Conservation (phyloP, 2,113 vertebrate genomes). For the Ahaetulla prasina region DNA sequence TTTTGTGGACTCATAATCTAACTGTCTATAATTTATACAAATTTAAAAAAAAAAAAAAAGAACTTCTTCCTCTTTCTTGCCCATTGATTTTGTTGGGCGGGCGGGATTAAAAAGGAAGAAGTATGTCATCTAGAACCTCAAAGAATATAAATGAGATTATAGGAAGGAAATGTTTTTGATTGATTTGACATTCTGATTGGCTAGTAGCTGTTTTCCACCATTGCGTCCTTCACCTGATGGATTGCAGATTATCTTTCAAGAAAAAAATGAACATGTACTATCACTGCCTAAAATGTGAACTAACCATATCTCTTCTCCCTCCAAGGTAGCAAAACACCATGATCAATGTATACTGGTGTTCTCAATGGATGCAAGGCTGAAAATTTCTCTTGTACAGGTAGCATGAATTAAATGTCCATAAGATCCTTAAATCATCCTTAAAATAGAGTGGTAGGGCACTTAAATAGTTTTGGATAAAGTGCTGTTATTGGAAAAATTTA, state of each 20-base stretch:
- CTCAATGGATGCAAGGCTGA: background rate
- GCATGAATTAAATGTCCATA: background rate
- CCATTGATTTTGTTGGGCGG: background rate
- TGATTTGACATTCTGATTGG: background rate
- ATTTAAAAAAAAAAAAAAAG: background rate
- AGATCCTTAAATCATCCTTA: background rate
- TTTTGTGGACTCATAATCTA: background rate
- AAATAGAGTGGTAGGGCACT: background rate
- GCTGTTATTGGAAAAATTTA: background rate
- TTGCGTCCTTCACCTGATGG: background rate
- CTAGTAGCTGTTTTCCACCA: background rate
- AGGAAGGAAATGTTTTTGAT: background rate
- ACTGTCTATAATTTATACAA: background rate
- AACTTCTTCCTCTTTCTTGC: background rate
- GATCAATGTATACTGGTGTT: background rate
- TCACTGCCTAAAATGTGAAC: background rate
- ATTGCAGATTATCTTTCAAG: background rate
- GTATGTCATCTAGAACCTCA: background rate
- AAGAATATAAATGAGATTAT: background rate
- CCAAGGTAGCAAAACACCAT: background rate
- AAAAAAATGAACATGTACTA: background rate
- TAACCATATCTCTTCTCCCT: background rate
- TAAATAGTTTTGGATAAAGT: background rate
- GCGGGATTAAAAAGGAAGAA: background rate
- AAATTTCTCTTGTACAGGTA: background rate